Conservation (phyloP, 2,888 invertebrate species). For the Ichneumoninae sp. region DNA sequence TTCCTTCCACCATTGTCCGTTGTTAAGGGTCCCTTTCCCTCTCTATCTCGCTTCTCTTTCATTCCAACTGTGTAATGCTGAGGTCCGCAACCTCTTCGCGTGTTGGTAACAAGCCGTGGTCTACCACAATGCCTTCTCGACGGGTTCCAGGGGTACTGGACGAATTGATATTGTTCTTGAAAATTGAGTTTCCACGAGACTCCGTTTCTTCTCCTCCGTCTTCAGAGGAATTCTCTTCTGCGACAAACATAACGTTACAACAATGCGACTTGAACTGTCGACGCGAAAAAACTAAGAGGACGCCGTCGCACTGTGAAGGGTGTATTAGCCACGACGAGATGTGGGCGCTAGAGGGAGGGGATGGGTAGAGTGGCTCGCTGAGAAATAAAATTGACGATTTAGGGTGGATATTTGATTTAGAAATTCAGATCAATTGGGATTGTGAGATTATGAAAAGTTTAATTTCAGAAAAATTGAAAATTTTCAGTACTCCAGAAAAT, state of each 20-base stretch:
- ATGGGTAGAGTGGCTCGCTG: too few species aligned
- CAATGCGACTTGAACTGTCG: neutral
- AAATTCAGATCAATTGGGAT: too few species aligned
- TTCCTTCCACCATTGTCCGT: neutral
- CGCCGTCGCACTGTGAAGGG: neutral
- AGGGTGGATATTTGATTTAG: too few species aligned
- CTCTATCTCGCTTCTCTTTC: neutral
- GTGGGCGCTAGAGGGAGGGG: too few species aligned
- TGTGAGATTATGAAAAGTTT: too few species aligned
- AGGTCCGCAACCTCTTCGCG: conserved; percentile 22
- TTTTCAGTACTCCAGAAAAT: too few species aligned
- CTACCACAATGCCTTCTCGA: conserved; percentile 34
- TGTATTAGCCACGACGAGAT: too few species aligned
- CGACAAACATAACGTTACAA: conserved; percentile 4
- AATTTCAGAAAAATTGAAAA: too few species aligned
- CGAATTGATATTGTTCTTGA: conserved; percentile 61
- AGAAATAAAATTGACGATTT: too few species aligned
- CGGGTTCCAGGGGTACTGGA: conserved; percentile 13
- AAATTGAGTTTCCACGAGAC: conserved; percentile 57
- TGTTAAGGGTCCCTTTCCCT: neutral
- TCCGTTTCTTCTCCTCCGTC: neutral
- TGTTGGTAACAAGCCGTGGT: conserved; percentile 45
- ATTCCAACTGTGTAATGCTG: neutral
- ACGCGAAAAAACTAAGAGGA: neutral
- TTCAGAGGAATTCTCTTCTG: neutral